phyloP scores from a whole-genome alignment of 1,140 invertebrate genomes.

The Agrypnia vestita region DNA sequence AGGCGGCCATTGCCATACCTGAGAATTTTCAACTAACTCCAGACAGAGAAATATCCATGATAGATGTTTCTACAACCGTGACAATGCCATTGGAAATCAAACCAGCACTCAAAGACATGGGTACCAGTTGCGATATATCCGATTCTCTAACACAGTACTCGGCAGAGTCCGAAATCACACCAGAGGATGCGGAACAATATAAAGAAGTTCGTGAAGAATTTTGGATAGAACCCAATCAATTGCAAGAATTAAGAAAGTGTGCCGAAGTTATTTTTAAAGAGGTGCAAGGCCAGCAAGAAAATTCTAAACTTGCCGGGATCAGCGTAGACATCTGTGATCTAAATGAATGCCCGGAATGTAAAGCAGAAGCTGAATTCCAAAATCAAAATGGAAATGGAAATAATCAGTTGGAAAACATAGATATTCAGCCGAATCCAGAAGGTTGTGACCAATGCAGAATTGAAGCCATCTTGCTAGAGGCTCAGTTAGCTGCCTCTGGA shows the following conservation, averaged over 20 bases:
- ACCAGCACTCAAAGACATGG: constrained; percentile 56
- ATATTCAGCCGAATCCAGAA: not conserved
- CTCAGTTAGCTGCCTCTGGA: constrained; percentile 12
- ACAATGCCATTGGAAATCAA: constrained; percentile 1
- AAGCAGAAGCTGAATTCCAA: not conserved
- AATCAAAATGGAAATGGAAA: not conserved
- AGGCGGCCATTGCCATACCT: constrained; percentile 68
- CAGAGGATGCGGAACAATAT: constrained; percentile 26
- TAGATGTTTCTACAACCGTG: constrained; percentile 56
- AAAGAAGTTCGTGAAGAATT: constrained; percentile 21
- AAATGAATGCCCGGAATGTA: constrained; percentile 26
- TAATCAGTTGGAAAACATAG: not conserved
- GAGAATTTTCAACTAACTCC: constrained; percentile 70
- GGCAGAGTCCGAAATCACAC: constrained; percentile 36
- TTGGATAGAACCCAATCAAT: constrained; percentile 49
- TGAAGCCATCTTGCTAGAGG: constrained; percentile 37
- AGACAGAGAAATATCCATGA: constrained; percentile 69
- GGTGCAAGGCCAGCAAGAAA: constrained; percentile 47
- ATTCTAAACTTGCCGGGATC: constrained; percentile 34
- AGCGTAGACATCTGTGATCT: constrained; percentile 51
- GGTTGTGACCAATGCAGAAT: constrained; percentile 32
- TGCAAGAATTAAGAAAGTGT: constrained; percentile 53
- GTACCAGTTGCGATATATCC: constrained; percentile 56
- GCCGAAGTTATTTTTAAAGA: constrained; percentile 58
- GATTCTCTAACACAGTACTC: constrained; percentile 48